A percentile compares a stretch with the other conserved stretches of the same genome.
Evolutionary conservation across 2,113 vertebrate species (phyloP).

Genomic region (Nansenia antarctica): DNA sequence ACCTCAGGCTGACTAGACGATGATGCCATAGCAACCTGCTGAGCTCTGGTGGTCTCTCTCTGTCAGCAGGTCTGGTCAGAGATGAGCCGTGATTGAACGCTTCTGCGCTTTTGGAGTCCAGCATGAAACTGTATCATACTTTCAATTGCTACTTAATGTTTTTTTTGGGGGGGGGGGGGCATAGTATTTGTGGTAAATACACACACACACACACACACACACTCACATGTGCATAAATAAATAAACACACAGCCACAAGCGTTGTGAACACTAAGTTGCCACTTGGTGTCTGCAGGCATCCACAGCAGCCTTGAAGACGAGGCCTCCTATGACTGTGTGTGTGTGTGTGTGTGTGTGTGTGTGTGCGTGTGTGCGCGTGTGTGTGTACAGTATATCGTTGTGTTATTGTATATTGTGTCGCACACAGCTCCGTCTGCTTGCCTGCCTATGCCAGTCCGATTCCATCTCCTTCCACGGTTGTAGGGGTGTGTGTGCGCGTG

Average conservation of each 20-base stretch:
- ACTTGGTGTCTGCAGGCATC: constrained; percentile 47
- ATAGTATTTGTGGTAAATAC: too few relatives aligned
- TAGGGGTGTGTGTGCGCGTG: not conserved
- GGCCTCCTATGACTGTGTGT: not conserved
- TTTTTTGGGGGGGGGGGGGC: too few relatives aligned
- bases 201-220: too few relatives aligned
- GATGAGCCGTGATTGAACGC: too few relatives aligned
- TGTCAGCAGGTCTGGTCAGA: too few relatives aligned
- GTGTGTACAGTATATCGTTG: constrained; percentile 24
- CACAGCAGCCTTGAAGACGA: constrained; percentile 17
- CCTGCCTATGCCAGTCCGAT: constrained; percentile 54
- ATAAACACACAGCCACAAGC: not conserved
- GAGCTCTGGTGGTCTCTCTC: constrained; percentile 35
- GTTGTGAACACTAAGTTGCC: constrained; percentile 23
- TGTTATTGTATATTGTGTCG: constrained; percentile 24
- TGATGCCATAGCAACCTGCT: constrained; percentile 46
- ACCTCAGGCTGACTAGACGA: constrained; percentile 14
- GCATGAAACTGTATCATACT: too few relatives aligned
- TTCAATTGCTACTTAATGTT: too few relatives aligned
- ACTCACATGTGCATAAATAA: constrained; percentile 26
- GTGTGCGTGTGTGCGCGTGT: constrained; percentile 13
- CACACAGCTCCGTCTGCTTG: constrained; percentile 52
- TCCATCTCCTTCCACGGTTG: constrained; percentile 62
- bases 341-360: not conserved
- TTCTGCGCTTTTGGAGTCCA: too few relatives aligned